Evolutionary conservation across 2,113 vertebrate genomes (phyloP).

Genomic region (Lophotis ruficrista): DNA sequence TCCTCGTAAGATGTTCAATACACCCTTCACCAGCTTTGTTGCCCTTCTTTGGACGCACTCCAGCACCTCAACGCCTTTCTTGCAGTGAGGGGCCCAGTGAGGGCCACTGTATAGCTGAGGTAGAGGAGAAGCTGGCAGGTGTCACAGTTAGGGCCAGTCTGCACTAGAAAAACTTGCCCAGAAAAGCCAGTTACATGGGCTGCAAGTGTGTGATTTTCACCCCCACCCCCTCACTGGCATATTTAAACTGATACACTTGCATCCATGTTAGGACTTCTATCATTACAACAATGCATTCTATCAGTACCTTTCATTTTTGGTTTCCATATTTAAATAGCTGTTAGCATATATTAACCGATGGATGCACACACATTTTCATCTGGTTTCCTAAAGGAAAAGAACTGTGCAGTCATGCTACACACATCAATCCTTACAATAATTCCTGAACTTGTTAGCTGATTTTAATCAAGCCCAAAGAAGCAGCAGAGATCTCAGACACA

Average conservation of each 20-base stretch:
- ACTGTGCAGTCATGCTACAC: not conserved
- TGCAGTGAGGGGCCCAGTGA: not conserved
- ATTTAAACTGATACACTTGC: not conserved
- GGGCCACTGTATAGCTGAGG: not conserved
- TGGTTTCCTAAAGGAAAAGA: not conserved
- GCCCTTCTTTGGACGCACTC: too few species aligned
- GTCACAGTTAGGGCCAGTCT: not conserved
- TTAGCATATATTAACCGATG: not conserved
- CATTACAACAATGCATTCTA: not conserved
- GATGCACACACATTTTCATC: not conserved
- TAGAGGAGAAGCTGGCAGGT: not conserved
- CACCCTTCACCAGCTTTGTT: too few species aligned
- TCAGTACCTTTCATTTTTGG: not conserved
- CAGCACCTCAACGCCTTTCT: too few species aligned
- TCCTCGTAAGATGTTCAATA: too few species aligned
- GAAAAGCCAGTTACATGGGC: not conserved
- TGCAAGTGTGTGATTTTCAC: not conserved
- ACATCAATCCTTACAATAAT: not conserved
- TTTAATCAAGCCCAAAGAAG: slow-evolving; percentile 15
- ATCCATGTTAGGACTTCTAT: not conserved
- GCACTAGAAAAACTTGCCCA: not conserved
- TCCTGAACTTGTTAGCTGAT: not conserved
- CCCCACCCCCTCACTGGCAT: accelerated
- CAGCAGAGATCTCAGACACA: not conserved
- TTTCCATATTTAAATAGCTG: not conserved